Evolutionary conservation across 2,797 vertebrate genomes (phyloP), one percentile per base, ranked within the genome.

Genomic region (Semaprochilodus insignis): DNA sequence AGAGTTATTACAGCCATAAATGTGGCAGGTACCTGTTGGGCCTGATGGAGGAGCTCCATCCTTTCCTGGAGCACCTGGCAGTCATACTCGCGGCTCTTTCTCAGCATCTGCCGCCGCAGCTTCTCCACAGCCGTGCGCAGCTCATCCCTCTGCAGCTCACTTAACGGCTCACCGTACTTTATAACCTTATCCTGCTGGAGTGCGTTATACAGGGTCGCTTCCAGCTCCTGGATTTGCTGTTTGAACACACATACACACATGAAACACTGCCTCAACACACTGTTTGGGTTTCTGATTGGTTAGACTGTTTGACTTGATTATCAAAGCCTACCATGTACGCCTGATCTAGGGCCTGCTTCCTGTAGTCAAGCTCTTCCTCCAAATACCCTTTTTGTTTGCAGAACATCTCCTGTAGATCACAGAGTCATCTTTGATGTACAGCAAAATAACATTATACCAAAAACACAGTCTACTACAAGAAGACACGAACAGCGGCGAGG

Each of bases 301-400:
- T 8, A 69, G 31, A 31, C 31, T 31, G 31, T 31, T 10, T 51
- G 44, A 4, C 27, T n/a, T 10, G 5, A 69, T n/a, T 48, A 57
- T 67, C 15, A 55, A 19, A 44, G 48, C 92, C 76, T 91, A 99
- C 98, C 97, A 99, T 96, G 77, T 99, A 99, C 19, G 98, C 98
- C 92, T 99, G 98, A 87, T 99, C 98, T 83, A 99, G 93, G 74
- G 98, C 96, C 93, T 98, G 97, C 89, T 99, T 99, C 83, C 98
- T 96, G 90, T 99, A 99, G 93, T 99, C 98, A 80, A 99, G 89
- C 86, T 99, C 98, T 91, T 99, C 98, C 81, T 99, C 98, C 86
- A 99, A 92, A 90, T 99, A 99, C 40, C 98, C 98, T 93, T 99
- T 99, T 91, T 99, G 97, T 93, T 99, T 99, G 90, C 97, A 99